Evolutionary conservation across 1,140 invertebrate species (phyloP), one percentile per base, ranked within the genome.

Genomic region (Drosophila pseudoananassae): DNA sequence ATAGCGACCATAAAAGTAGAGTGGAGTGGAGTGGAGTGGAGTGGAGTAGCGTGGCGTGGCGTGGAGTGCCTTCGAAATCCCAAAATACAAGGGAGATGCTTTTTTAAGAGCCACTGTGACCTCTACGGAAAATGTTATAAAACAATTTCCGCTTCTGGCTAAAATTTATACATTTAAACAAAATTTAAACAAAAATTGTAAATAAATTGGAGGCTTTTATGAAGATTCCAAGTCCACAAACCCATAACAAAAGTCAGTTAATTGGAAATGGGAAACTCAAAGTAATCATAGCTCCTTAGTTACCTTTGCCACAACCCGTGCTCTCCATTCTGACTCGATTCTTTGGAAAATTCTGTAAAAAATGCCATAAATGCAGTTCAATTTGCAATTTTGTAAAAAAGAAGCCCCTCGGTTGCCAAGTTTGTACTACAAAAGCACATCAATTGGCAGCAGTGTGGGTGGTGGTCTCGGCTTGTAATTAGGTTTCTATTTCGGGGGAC

Each of bases 1-100:
- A 31, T 49, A 60, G 61, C 43, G 59, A 56, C 29, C 61, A 58
- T 61, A 60, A 65, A 61, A 49, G 23, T 33, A 10, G 20, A 43
- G 59, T 59, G 58, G 29, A 31, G 29, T 31, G 29, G 9, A 9
- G 29, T 31, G 29, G 29, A 31, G 27, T 29, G 27, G 27, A 2
- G 27, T 29, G 27, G 27, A n/a, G n/a, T n/a, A n/a, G n/a, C n/a
- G n/a, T n/a, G 27, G 27, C 5, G 27, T 29, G 27, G 27, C 27
- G 3, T 33, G 8, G 31, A 33, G 7, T 9, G 31, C 31, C 31
- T 29, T 29, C 1, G 27, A 5, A 7, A 29, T 29, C 27, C 20
- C 20, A 2, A 20, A 20, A 3, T 20, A 20, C 20, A 20, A 3
- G 20, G 25, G 25, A 27, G 25, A 27, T 27, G 25, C 25, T 27